phyloP scores from a whole-genome alignment of 2,888 invertebrate genomes.

The Drosophila mayaguana region DNA sequence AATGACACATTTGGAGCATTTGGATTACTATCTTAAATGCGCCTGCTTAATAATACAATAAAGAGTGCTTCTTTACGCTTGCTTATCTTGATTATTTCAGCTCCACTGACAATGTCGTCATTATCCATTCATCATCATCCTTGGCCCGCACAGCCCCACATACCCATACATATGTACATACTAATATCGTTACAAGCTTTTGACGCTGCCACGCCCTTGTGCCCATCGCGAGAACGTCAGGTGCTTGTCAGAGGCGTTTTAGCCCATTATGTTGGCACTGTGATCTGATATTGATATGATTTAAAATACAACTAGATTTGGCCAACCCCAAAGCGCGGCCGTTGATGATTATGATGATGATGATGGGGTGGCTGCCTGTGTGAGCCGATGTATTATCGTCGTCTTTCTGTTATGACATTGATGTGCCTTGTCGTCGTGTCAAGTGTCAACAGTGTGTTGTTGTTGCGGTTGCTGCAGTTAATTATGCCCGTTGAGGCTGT shows the following conservation, averaged over 20 bases:
- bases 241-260: conserved; percentile 35
- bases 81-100: conserved; percentile 40
- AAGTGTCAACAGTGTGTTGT: conserved; percentile 30
- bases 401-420: conserved; percentile 63
- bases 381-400: conserved; percentile 37
- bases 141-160: not conserved
- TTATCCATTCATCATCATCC: conserved; percentile 44
- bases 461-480: not conserved
- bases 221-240: conserved; percentile 20
- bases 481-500: not conserved
- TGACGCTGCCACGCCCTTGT: conserved; percentile 4
- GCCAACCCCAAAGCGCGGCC: not conserved
- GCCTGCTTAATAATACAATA: conserved; percentile 10
- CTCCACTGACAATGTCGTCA: conserved; percentile 20
- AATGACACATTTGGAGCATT: not conserved
- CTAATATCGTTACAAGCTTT: conserved; percentile 5
- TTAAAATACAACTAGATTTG: conserved; percentile 54
- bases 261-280: conserved; percentile 57
- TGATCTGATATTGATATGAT: conserved; percentile 71
- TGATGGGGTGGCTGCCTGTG: not conserved
- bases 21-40: not conserved
- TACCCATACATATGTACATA: not conserved
- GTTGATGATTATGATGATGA: conserved; percentile 10
- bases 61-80: conserved; percentile 14
- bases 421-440: conserved; percentile 68